Conservation (phyloP, 2,113 vertebrate species). For the Vidua macroura region DNA sequence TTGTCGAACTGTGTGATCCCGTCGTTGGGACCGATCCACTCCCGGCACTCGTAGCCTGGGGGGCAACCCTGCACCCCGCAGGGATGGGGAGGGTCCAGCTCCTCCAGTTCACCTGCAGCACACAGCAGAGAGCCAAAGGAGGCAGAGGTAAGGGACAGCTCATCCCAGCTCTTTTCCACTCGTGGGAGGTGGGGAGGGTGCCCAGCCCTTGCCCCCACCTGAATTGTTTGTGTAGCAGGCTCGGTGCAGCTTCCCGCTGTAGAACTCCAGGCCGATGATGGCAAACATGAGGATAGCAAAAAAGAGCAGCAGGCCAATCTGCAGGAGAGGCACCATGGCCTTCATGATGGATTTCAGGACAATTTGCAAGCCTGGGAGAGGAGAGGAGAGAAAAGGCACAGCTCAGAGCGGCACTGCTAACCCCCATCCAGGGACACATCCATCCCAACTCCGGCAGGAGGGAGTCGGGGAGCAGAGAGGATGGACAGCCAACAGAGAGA, state of each 20-base stretch:
- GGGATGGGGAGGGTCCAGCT: conserved; percentile 81
- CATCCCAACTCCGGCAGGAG: background rate
- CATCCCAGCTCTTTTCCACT: background rate
- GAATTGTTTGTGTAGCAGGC: conserved; percentile 85
- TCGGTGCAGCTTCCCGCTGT: conserved; percentile 91
- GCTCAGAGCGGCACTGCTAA: background rate
- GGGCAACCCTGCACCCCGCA: conserved; percentile 90
- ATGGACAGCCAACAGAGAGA: background rate
- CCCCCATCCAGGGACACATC: background rate
- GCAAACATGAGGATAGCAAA: conserved; percentile 99
- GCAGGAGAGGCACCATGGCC: conserved; percentile 97
- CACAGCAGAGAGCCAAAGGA: background rate
- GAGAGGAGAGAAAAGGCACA: background rate
- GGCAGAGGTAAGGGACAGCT: background rate
- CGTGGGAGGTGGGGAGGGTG: fast-evolving
- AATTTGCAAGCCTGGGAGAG: conserved; percentile 88
- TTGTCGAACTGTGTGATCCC: conserved; percentile 99
- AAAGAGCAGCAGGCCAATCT: conserved; percentile 96
- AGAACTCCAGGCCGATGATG: conserved; percentile 98
- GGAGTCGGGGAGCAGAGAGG: background rate
- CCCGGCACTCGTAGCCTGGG: conserved; percentile 80
- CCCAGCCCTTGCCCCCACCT: conserved; percentile 50
- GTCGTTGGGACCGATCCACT: conserved; percentile 94
- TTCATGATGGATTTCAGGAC: conserved; percentile 99
- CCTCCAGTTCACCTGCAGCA: conserved; percentile 73